These are phyloP conservation scores for Zapornia atra DNA, from an alignment of 2,113 vertebrate genomes.

Conservation along the genomic window DNA sequence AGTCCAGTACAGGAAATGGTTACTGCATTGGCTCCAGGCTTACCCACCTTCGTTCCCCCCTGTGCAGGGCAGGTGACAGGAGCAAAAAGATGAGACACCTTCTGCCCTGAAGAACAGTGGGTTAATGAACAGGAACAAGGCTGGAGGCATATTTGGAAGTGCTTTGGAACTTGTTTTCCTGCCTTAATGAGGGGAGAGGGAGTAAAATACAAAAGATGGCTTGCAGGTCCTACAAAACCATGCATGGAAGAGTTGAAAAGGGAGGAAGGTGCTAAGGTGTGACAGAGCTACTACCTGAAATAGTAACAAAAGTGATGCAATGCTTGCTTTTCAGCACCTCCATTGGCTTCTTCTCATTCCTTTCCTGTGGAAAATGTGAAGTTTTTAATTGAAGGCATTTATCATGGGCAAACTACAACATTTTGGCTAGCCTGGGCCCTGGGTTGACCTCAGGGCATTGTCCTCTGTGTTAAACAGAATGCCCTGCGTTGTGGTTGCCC, in stretches of 20 bases:
- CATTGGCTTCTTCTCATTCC: fast-evolving
- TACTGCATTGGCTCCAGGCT: not conserved
- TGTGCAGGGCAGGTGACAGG: not conserved
- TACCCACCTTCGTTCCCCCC: not conserved
- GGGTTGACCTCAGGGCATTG: not conserved
- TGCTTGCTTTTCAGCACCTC: not conserved
- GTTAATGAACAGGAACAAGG: not conserved
- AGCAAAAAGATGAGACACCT: not conserved
- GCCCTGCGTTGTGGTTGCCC: not conserved
- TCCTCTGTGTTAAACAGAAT: not conserved
- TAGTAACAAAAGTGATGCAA: not conserved
- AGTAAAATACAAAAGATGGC: not conserved
- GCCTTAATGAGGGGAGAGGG: not conserved
- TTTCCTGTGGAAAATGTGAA: fast-evolving
- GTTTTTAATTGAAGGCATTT: not conserved
- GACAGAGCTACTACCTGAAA: not conserved
- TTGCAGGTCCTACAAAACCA: not conserved
- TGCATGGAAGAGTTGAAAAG: not conserved
- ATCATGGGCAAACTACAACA: not conserved
- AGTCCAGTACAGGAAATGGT: not conserved
- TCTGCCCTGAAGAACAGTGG: not conserved
- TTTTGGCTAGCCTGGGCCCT: not conserved
- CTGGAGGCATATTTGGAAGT: not conserved
- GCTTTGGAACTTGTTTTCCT: not conserved
- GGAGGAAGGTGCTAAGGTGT: not conserved